phyloP scores from a whole-genome alignment of 23 tunicate genomes.

The Corella eumyota region DNA sequence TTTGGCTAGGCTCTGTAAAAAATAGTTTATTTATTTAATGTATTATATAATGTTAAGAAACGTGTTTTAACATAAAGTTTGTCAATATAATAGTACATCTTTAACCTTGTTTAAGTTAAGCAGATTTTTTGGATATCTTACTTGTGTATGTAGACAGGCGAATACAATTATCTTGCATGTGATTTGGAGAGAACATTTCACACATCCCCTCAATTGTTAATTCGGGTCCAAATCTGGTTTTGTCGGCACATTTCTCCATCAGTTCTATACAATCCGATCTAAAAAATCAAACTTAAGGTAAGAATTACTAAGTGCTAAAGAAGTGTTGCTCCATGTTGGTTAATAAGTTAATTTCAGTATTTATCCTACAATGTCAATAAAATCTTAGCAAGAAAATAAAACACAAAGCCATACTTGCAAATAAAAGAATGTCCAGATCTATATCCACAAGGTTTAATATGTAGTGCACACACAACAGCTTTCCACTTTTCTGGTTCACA shows the following conservation, averaged over 20 bases:
- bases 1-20: slow-evolving; percentile 14
- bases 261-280: slow-evolving; percentile 53
- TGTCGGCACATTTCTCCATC: slow-evolving; percentile 58
- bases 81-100: not conserved
- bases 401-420: slow-evolving; percentile 38
- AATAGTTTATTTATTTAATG: too few species aligned
- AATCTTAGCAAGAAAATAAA: not conserved
- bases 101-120: not conserved
- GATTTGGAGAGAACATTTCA: slow-evolving; percentile 41
- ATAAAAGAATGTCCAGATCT: slow-evolving; percentile 41
- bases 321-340: too few species aligned
- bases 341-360: not conserved
- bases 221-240: slow-evolving; percentile 5
- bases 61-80: too few species aligned
- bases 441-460: slow-evolving; percentile 65
- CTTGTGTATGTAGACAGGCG: slow-evolving; percentile 44
- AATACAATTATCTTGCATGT: slow-evolving; percentile 47
- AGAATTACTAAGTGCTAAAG: too few species aligned
- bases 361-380: not conserved
- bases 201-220: slow-evolving; percentile 39
- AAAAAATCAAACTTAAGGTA: not conserved
- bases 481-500: slow-evolving; percentile 90
- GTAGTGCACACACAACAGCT: slow-evolving; percentile 73
- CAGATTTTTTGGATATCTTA: too few species aligned
- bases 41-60: too few species aligned